Base-by-base conservation (phyloP, 2,797 vertebrate species). In the Petrocephalus sullivani region DNA sequence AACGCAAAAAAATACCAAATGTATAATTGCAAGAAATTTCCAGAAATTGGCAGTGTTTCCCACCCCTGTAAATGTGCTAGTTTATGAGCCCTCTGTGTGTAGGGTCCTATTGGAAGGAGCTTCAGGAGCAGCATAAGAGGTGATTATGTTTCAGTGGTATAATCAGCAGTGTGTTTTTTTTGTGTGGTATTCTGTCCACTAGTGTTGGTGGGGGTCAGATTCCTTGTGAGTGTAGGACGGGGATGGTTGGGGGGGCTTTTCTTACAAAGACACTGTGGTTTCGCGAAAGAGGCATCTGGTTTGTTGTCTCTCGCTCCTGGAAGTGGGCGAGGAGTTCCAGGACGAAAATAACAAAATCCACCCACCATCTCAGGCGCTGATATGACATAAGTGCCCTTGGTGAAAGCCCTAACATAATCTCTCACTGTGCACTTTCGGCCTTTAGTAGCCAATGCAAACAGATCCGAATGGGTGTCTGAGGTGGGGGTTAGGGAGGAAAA, bases 171-270 rank as follows among this genome's bases (percentile, higher is more conserved):
- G 71, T 46, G 16, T 46, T 41, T 78, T 37, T 19, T 58, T 58
- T 16, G 5, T 78, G 1, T 78, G 37, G 33, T 78, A 10, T 71
- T 51, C n/a, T 8, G 46, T 87, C 60, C 28, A 46, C 61, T 51
- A 46, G 85, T 46, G 41, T 23, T 87, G 87, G 71, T 46, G 33
- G 71, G 71, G 71, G 33, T 78, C 33, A 78, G 71, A 78, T 78
- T 78, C 71, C 71, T 78, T 78, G 67, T 33, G 67, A 41, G 67
- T 78, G 71, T 78, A 37, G 71, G 71, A 78, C 19, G 71, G 37
- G 37, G 33, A 46, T 46, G 41, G 41, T 28, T 3, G 41, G 41
- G 71, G 71, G 71, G 16, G 28, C 71, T 46, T 46, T 78, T 78
- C 71, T 46, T 19, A 78, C 71, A 78, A 46, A 78, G 33, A 14